These are phyloP conservation scores for Cyclargus thomasi DNA, from an alignment of 1,140 invertebrate genomes.

Conservation along the genomic window DNA sequence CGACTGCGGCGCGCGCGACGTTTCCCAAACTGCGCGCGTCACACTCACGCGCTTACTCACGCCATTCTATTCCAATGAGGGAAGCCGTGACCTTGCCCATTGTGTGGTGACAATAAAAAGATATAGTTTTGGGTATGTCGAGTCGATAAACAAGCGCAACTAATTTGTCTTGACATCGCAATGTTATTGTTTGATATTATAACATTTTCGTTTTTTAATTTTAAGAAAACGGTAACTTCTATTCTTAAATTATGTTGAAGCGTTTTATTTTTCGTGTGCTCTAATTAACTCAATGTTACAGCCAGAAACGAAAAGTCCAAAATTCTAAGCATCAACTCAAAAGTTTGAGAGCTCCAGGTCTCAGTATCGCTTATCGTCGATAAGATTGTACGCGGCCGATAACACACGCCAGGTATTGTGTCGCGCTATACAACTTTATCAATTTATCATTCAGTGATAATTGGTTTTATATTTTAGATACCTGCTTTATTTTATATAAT, in stretches of 20 bases:
- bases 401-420: background rate
- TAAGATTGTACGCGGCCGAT: slow-evolving; percentile 23
- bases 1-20: background rate
- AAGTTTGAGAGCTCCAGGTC: slow-evolving; percentile 25
- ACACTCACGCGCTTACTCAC: slow-evolving; percentile 13
- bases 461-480: background rate
- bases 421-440: background rate
- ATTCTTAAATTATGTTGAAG: no score
- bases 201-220: no score
- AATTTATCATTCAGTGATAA: slow-evolving; percentile 19
- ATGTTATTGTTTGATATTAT: background rate
- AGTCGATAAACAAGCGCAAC: background rate
- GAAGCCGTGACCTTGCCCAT: background rate
- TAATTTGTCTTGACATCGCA: background rate
- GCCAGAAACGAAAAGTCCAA: no score
- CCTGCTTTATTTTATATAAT: background rate
- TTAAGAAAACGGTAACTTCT: no score
- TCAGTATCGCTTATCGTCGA: background rate
- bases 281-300: no score
- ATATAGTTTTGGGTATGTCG: background rate
- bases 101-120: no score
- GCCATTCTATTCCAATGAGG: slow-evolving; percentile 11
- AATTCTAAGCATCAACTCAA: background rate
- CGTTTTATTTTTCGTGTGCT: no score
- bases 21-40: slow-evolving; percentile 41